phyloP scores from a whole-genome alignment of 2,113 vertebrate genomes.

The Triplophysa siluroides region DNA sequence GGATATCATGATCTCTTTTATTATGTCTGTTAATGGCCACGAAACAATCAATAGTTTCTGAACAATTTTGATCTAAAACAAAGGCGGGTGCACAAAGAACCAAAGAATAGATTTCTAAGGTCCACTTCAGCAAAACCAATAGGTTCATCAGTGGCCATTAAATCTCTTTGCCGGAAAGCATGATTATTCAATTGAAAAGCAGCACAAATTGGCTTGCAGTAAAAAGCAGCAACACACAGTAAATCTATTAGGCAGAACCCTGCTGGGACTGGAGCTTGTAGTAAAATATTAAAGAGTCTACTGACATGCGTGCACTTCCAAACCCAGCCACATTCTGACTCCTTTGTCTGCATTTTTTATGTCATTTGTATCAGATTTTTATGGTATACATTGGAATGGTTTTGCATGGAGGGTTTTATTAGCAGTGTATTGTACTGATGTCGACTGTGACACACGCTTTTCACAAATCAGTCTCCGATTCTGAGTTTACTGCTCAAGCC shows the following conservation, averaged over 20 bases:
- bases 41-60: neutral
- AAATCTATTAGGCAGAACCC: conserved; percentile 26
- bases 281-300: conserved; percentile 37
- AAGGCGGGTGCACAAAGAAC: neutral
- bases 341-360: neutral
- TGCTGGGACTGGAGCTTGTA: conserved; percentile 12
- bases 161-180: neutral
- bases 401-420: neutral
- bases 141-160: neutral
- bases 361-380: neutral
- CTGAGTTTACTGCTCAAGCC: neutral
- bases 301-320: conserved; percentile 11
- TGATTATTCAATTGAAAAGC: conserved; percentile 9
- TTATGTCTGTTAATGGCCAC: neutral
- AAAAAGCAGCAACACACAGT: neutral
- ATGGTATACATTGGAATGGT: neutral
- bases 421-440: neutral
- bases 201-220: neutral
- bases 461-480: neutral
- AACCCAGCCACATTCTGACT: neutral
- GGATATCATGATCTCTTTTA: neutral
- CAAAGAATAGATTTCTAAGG: neutral
- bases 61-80: neutral
- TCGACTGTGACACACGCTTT: neutral
- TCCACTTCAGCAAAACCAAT: neutral